Conservation (phyloP, 2,888 invertebrate genomes). For the Strigamia maritima region DNA sequence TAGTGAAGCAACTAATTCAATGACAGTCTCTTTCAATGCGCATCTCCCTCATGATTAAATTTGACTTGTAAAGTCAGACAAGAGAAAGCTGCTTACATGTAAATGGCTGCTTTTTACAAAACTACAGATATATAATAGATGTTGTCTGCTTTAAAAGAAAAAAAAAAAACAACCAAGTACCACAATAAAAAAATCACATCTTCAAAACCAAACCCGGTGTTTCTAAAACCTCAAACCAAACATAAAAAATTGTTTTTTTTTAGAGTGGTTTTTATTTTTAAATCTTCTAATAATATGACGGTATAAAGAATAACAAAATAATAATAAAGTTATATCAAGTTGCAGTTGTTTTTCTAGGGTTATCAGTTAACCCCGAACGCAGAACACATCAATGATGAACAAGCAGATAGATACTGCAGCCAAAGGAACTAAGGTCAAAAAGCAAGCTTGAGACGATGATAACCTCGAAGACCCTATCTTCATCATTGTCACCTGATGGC, state of each 20-base stretch:
- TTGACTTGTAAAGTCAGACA: constrained; percentile 23
- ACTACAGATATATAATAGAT: neutral
- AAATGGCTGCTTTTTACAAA: constrained; percentile 9
- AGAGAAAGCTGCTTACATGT: neutral
- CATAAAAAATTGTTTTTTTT: neutral
- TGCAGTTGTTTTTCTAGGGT: neutral
- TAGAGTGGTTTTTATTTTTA: neutral
- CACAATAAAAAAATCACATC: neutral
- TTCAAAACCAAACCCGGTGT: neutral
- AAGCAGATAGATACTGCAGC: constrained; percentile 7
- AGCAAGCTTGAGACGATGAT: neutral
- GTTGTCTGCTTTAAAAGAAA: neutral
- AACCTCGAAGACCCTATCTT: neutral
- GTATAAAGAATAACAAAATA: neutral
- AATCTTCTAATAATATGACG: neutral
- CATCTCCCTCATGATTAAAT: constrained; percentile 18
- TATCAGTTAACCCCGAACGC: neutral
- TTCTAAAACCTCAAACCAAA: neutral
- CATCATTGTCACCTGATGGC: constrained; percentile 12
- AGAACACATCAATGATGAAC: neutral
- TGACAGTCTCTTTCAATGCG: neutral
- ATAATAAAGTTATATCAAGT: neutral
- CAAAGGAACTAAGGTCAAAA: neutral
- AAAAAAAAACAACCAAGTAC: neutral
- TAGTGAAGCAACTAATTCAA: constrained; percentile 2